Evolutionary conservation across 1,140 invertebrate genomes (phyloP), one percentile per base, ranked within the genome.

Genomic region (Cyclargus thomasi): DNA sequence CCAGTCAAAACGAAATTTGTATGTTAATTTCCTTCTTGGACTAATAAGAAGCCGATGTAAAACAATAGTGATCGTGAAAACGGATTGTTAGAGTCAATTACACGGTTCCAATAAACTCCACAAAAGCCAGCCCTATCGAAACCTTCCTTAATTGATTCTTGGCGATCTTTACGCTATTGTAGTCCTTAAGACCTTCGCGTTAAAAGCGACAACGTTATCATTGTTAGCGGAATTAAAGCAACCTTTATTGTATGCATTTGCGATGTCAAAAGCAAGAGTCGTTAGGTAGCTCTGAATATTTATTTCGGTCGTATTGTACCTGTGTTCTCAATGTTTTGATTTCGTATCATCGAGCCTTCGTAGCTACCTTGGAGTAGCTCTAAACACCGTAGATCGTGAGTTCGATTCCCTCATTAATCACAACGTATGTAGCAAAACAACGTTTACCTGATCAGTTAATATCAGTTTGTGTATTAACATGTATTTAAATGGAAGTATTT

Each of bases 191-290:
- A 2, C 39, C 14, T 47, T 8, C 11, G 39, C 11, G 14, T 14
- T 47, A 47, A 8, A 11, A 16, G 14, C 14, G 10, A 47, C 39
- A 16, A 1, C 14, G 39, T 14, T 11, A 8, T 47, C 39, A 47
- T 47, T 47, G 39, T 47, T 47, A 47, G 39, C 11, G 39, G 8
- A 47, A 47, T 47, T 47, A 47, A 47, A 47, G 39, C 39, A 47
- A 47, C 39, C 39, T 47, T 47, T 47, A 47, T 47, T 47, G 39
- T 47, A 47, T 47, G 39, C 39, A 47, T 47, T 47, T 11, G 39
- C 39, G 39, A 47, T 16, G 39, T 14, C 39, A 47, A 47, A 16
- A 47, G 39, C 39, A 47, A 47, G 39, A 47, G 39, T 47, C 39
- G 39, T 47, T 47, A 47, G 39, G 39, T 47, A 47, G 39, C 11